Evolutionary conservation across 2,888 invertebrate genomes (phyloP), one percentile per base, ranked within the genome.

Genomic region (Cantharis lateralis): DNA sequence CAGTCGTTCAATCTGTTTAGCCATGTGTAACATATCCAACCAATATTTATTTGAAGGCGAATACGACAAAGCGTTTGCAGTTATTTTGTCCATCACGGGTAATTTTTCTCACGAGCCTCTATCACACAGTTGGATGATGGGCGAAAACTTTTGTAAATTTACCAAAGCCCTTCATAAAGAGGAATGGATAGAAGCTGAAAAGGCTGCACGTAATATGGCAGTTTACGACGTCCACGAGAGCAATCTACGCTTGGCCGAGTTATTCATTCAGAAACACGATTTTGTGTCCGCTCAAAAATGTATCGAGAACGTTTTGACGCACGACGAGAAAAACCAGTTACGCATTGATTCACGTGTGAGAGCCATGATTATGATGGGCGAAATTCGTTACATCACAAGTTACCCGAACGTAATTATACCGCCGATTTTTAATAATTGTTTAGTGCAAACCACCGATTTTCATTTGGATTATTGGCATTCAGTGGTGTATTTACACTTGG

Each of bases 391-490:
- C 72, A 87, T 89, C 1, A 86, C 85, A 68, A 83, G 82, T 77
- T 92, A 4, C 90, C 91, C 79, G 90, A 91, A 83, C 91, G 90
- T 71, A 88, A 91, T 71, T 89, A 91, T 82, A 87, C 90, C 76
- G 87, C 92, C 90, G 85, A 89, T 89, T 81, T 89, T 93, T 69
- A 92, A 93, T 83, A 91, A 92, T 80, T 95, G 95, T 3, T 88
- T 96, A n/a, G 92, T 93, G 15, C 88, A 94, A 76, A 94, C 95
- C 1, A 91, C 91, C 79, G 91, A 92, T 62, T 93, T 95, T 82
- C 93, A 95, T 86, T 89, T 96, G 83, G 93, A 95, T 81, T 95
- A 95, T 85, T 91, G 95, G 80, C 91, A 92, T 68, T 93, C 95
- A 0, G 86, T 95, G 26, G 92, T 94, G 3, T 93, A 94, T 83